A percentile compares a stretch with the other conserved stretches of the same genome.
phyloP scores from a whole-genome alignment of 2,113 vertebrate genomes.

The Triplophysa dalaica region DNA sequence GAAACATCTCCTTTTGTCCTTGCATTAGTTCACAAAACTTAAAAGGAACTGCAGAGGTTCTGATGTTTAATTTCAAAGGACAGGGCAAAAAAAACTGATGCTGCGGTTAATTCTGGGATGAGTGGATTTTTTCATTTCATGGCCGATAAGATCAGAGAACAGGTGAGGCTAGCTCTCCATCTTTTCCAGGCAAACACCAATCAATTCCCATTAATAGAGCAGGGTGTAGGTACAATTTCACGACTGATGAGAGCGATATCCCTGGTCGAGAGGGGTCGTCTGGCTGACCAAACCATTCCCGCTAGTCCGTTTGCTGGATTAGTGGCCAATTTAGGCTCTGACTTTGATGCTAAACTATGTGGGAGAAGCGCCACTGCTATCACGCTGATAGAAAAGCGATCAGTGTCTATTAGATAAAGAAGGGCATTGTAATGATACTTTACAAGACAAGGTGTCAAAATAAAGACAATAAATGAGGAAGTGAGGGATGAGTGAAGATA shows the following conservation, averaged over 20 bases:
- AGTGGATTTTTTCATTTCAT: constrained; percentile 68
- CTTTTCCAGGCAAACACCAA: constrained; percentile 64
- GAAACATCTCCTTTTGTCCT: constrained; percentile 17
- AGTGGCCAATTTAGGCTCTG: constrained; percentile 49
- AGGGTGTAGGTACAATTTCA: constrained; percentile 59
- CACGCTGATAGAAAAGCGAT: neutral
- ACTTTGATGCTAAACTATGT: constrained; percentile 46
- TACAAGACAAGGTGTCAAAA: neutral
- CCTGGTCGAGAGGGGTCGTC: constrained; percentile 41
- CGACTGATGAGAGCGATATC: constrained; percentile 56
- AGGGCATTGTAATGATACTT: neutral
- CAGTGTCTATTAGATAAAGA: constrained; percentile 39
- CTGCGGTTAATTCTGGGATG: constrained; percentile 65
- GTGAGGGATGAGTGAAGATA: neutral
- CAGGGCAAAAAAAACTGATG: constrained; percentile 45
- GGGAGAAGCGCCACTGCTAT: constrained; percentile 5
- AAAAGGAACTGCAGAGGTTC: constrained; percentile 21
- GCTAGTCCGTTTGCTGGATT: constrained; percentile 51
- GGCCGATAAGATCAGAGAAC: constrained; percentile 63
- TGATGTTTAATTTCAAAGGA: constrained; percentile 45
- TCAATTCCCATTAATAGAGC: constrained; percentile 62
- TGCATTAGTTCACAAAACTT: neutral
- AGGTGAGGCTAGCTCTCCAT: constrained; percentile 57
- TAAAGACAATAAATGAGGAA: neutral
- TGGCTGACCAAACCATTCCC: constrained; percentile 47